These are phyloP conservation scores for Globia sparganii DNA, from an alignment of 2,888 invertebrate species.

Conservation along the genomic window DNA sequence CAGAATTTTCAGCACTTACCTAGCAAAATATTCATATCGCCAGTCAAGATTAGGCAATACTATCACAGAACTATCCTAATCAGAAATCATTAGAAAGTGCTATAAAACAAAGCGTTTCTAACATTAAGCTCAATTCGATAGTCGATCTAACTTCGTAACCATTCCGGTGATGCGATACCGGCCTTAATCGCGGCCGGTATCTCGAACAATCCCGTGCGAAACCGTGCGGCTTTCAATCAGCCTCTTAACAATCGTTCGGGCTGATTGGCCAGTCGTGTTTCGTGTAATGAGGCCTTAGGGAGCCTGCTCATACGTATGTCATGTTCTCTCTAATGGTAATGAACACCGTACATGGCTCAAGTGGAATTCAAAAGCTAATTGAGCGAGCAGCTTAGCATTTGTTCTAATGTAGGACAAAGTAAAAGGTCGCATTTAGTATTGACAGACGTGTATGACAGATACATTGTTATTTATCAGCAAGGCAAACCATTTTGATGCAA, in stretches of 20 bases:
- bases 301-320: conserved; percentile 79
- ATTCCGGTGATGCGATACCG: conserved; percentile 66
- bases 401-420: conserved; percentile 65
- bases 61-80: neutral
- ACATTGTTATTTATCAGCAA: conserved; percentile 57
- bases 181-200: conserved; percentile 60
- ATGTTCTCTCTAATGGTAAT: conserved; percentile 74
- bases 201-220: conserved; percentile 79
- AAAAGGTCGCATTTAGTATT: conserved; percentile 63
- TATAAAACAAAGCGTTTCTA: conserved; percentile 21
- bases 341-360: conserved; percentile 74
- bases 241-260: conserved; percentile 77
- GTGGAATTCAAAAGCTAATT: conserved; percentile 70
- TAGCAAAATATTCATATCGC: neutral
- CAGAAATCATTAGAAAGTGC: conserved; percentile 29
- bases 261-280: conserved; percentile 84
- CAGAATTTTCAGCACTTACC: neutral
- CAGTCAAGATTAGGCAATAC: neutral
- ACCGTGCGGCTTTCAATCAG: conserved; percentile 83
- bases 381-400: conserved; percentile 66
- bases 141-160: conserved; percentile 53
- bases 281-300: conserved; percentile 80
- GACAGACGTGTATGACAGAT: conserved; percentile 51
- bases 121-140: conserved; percentile 44
- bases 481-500: conserved; percentile 38